Evolutionary conservation across 2,113 vertebrate genomes (phyloP), one percentile per base, ranked within the genome.

Genomic region (Edolisoma coerulescens): DNA sequence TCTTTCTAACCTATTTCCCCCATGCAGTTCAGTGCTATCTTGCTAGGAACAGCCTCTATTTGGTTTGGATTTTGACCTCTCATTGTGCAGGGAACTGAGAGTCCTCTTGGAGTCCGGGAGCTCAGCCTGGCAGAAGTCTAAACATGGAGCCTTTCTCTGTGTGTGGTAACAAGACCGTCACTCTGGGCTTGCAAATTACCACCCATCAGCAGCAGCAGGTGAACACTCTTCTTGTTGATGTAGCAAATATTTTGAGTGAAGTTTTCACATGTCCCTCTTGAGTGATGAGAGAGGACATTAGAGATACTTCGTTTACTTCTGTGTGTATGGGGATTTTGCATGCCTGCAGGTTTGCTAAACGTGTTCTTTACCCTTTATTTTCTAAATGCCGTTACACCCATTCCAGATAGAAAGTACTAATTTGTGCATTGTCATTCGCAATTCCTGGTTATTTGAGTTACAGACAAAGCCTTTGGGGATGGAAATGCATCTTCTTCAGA

Each of bases 91-190:
- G 64, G 60, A 95, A 45, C 56, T 9, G 64, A 84, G 45, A 94
- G 16, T 39, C 47, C 79, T 87, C 68, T 22, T 63, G 57, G 63
- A 49, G 23, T 69, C 26, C 56, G 63, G 80, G 44, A 78, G 44
- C 88, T 78, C 44, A 88, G 69, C 60, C 44, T 93, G 64, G 83
- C 83, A 53, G 64, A 84, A 86, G 30, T 42, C 57, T 56, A 45
- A 87, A 75, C 11, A 17, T 0, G 0, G 32, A 84, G 68, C 44
- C 22, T 67, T 15, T 68, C 83, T 94, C 79, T 1, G 6, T 89
- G 76, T 84, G 92, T 0, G 11, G 73, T 64, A 90, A 68, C 0
- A 0, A 44, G 47, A 56, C 56, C 0, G 0, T 41, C n/a, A 4
- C 49, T 67, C 44, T 5, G 23, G 52, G 28, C 41, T 87, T 93